phyloP scores from a whole-genome alignment of 1,140 invertebrate genomes.

The Tetramorium parvispinum region DNA sequence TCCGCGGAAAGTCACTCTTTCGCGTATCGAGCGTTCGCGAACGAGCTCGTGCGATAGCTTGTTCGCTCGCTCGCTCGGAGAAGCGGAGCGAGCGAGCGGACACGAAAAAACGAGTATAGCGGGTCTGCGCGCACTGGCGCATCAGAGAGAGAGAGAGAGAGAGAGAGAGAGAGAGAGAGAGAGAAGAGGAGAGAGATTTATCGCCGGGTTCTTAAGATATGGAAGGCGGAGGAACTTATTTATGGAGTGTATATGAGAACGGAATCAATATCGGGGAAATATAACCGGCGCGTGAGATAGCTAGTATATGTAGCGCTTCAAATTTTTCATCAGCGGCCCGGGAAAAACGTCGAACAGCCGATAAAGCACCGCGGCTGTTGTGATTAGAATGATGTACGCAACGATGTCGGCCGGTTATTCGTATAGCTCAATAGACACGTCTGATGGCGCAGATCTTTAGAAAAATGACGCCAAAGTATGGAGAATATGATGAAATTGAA shows the following conservation, averaged over 20 bases:
- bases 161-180: constrained; percentile 40
- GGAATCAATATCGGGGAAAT: constrained; percentile 71
- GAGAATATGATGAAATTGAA: constrained; percentile 1
- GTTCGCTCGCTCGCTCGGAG: constrained; percentile 5
- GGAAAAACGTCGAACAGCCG: constrained; percentile 33
- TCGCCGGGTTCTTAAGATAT: constrained; percentile 67
- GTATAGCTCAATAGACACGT: not conserved
- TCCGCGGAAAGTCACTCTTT: constrained; percentile 25
- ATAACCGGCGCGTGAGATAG: constrained; percentile 46
- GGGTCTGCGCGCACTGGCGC: constrained; percentile 5
- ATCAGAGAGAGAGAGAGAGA: constrained; percentile 13
- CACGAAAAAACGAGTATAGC: constrained; percentile 23
- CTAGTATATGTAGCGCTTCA: constrained; percentile 29
- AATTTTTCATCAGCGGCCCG: constrained; percentile 50
- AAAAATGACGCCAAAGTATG: not conserved
- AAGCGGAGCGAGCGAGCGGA: not conserved
- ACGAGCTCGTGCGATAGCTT: constrained; percentile 14
- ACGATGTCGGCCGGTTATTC: not conserved
- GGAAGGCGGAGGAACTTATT: constrained; percentile 70
- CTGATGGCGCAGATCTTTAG: not conserved
- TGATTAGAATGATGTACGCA: constrained; percentile 45
- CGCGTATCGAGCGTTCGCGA: constrained; percentile 4
- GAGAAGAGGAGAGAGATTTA: constrained; percentile 64
- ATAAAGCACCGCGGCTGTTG: constrained; percentile 29
- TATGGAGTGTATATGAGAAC: constrained; percentile 69